Conservation (phyloP, 2,888 invertebrate species). For the Celastrina argiolus region DNA sequence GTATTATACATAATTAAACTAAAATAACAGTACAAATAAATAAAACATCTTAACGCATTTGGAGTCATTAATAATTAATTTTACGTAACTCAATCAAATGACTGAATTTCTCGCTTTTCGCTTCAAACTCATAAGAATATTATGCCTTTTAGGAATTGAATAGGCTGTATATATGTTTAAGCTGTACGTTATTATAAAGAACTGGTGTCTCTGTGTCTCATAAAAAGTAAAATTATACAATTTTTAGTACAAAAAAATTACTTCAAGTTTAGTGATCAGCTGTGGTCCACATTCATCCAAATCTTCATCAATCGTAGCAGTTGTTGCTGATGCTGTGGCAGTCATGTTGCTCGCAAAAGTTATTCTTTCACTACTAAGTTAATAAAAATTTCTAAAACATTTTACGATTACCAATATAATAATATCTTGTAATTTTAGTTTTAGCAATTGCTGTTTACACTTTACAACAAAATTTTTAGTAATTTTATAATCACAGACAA, state of each 20-base stretch:
- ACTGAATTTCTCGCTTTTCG: too few relatives aligned
- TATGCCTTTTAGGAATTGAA: too few relatives aligned
- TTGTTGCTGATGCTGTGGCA: constrained; percentile 73
- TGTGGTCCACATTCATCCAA: constrained; percentile 85
- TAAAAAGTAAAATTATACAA: neutral
- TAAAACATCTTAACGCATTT: too few relatives aligned
- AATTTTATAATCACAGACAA: too few relatives aligned
- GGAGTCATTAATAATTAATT: too few relatives aligned
- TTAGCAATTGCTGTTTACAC: neutral
- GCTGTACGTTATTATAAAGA: neutral
- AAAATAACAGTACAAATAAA: too few relatives aligned
- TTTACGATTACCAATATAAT: neutral
- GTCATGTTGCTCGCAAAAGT: constrained; percentile 41
- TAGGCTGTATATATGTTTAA: too few relatives aligned
- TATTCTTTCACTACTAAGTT: neutral
- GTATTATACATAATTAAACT: too few relatives aligned
- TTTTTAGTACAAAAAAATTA: constrained; percentile 43
- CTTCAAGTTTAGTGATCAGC: constrained; percentile 84
- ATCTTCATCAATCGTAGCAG: constrained; percentile 74
- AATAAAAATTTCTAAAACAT: neutral
- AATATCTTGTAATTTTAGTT: neutral
- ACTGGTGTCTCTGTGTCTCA: too few relatives aligned
- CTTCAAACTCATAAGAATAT: too few relatives aligned
- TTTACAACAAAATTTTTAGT: neutral
- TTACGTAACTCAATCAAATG: too few relatives aligned